Evolutionary conservation across 2,888 invertebrate species (phyloP), one percentile per base, ranked within the genome.

Genomic region (Sussaba pulchella): DNA sequence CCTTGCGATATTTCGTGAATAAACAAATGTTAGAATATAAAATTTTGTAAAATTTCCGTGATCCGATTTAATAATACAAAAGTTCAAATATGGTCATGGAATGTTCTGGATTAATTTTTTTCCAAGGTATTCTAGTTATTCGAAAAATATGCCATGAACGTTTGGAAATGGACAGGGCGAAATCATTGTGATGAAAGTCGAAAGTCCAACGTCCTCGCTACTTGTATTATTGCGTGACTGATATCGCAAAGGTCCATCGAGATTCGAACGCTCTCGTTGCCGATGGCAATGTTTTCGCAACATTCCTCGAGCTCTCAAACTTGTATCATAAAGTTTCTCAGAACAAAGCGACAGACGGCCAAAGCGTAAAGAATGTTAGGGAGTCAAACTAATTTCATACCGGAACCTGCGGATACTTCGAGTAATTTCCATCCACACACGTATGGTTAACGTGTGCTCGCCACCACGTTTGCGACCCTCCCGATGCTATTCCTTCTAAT

Each of bases 301-400:
- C 36, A 39, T 39, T 39, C 19, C 61, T 39, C 61, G 17, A 5
- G 21, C 41, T 17, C 47, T 31, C 47, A 14, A 19, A 47, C 47
- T 64, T 45, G 31, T 66, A 45, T 66, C 47, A 19, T 17, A 45
- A 47, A 31, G 47, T 66, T 31, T 84, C 85, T 87, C 86, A 85
- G 82, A 70, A 84, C 83, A 83, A 86, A 87, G 87, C 84, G 85
- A 83, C 78, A 81, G 84, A 84, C 84, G 83, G 50, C 19, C 41
- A 59, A 54, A 64, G 17, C 17, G 63, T 31, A 31, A 47, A 66
- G 47, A 45, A 10, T 19, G 24, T 26, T 26, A 66, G 47, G 21
- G 19, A 45, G 47, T 47, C 31, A 50, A 66, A 31, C 47, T 31
- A 12, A 39, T 12, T 19, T 39, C 14, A 17, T 39, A 61, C 5